These are phyloP conservation scores for Helicorthomorpha holstii DNA, from an alignment of 1,140 invertebrate species.

Conservation along the genomic window DNA sequence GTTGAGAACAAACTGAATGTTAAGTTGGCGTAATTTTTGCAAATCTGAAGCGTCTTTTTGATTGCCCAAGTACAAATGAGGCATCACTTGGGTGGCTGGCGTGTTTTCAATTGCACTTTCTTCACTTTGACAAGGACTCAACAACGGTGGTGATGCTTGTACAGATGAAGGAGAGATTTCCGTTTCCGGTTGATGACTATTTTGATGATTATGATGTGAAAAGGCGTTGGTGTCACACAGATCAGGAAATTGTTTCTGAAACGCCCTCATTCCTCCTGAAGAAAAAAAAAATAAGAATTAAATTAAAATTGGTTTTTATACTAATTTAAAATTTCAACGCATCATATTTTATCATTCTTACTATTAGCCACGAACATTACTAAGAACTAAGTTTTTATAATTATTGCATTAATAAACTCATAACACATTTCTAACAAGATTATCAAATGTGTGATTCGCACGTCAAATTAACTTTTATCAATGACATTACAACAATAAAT, in stretches of 20 bases:
- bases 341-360: no score
- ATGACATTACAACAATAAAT: no score
- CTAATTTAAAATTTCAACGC: no score
- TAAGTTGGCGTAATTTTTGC: conserved; percentile 41
- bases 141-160: conserved; percentile 9
- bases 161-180: conserved; percentile 9
- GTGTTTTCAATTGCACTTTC: conserved; percentile 49
- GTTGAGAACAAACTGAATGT: conserved; percentile 58
- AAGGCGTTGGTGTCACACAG: conserved; percentile 19
- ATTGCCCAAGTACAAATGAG: conserved; percentile 76
- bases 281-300: conserved; percentile 4
- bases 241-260: conserved; percentile 21
- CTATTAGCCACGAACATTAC: no score
- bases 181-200: conserved; percentile 9
- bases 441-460: no score
- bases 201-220: not conserved
- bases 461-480: no score
- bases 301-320: no score
- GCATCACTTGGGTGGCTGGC: conserved; percentile 59
- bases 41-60: conserved; percentile 62
- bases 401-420: no score
- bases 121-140: not conserved
- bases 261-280: conserved; percentile 29
- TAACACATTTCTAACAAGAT: no score
- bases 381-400: no score